phyloP scores from a whole-genome alignment of 2,113 vertebrate species.

The Pleuronectes platessa region DNA sequence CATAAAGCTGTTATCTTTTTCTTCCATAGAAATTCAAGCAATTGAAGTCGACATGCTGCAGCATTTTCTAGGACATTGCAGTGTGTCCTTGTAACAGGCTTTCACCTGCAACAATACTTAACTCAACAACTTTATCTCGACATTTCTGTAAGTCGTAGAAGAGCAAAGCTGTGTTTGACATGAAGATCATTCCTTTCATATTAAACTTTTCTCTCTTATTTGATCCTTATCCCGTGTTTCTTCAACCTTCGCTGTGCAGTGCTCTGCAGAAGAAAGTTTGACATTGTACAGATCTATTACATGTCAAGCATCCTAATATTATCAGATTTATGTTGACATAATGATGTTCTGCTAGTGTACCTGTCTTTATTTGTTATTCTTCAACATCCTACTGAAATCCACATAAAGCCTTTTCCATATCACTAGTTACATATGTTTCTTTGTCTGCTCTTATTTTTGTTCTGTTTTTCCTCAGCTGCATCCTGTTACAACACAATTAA shows the following conservation, averaged over 20 bases:
- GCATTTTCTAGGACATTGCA: background rate
- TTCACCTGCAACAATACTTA: background rate
- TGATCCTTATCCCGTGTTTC: background rate
- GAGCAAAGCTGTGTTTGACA: background rate
- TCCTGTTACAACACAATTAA: background rate
- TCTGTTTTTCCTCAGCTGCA: background rate
- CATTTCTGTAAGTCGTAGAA: background rate
- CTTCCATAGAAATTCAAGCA: too few relatives aligned
- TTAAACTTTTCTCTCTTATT: background rate
- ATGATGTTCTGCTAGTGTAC: too few relatives aligned
- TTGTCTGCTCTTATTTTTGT: background rate
- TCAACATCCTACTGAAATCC: background rate
- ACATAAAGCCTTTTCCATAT: background rate
- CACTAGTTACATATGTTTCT: background rate
- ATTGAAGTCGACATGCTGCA: background rate
- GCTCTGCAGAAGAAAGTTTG: background rate
- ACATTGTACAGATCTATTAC: background rate
- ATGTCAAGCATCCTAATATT: background rate
- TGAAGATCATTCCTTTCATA: background rate
- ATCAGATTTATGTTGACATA: background rate
- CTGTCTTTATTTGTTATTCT: background rate
- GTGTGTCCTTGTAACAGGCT: background rate
- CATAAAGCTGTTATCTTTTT: too few relatives aligned
- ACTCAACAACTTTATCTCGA: background rate
- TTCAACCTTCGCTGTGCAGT: background rate